phyloP scores from a whole-genome alignment of 2,113 vertebrate species.

The Myotis yumanensis region DNA sequence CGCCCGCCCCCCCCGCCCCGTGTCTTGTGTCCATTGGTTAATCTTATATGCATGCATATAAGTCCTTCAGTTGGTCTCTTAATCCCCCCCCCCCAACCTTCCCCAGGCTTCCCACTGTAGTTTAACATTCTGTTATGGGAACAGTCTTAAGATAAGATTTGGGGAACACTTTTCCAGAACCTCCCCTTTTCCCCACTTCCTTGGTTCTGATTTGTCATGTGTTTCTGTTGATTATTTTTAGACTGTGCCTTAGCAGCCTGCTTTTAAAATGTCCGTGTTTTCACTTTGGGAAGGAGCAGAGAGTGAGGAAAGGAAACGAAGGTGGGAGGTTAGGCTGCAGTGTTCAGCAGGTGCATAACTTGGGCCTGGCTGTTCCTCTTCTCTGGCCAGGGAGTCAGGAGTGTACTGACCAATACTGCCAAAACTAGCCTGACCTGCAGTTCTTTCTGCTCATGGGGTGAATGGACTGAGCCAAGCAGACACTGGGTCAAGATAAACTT shows the following conservation, averaged over 20 bases:
- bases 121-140: too few species aligned
- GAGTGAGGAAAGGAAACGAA: not conserved
- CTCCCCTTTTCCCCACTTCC: not conserved
- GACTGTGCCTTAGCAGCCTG: slow-evolving; percentile 41
- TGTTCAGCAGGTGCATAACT: not conserved
- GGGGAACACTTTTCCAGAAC: slow-evolving; percentile 18
- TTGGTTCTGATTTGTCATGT: slow-evolving; percentile 47
- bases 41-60: too few species aligned
- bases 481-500: not conserved
- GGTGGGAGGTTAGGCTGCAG: not conserved
- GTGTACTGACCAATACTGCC: not conserved
- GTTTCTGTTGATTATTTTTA: slow-evolving; percentile 62
- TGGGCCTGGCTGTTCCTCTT: not conserved
- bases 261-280: slow-evolving; percentile 56
- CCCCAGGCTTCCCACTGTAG: too few species aligned
- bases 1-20: too few species aligned
- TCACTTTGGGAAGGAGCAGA: not conserved
- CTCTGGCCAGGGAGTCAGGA: not conserved
- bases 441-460: not conserved
- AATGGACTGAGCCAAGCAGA: not conserved
- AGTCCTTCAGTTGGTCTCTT: too few species aligned
- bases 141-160: slow-evolving; percentile 25
- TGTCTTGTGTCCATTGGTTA: too few species aligned
- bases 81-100: too few species aligned
- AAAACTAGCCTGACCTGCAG: not conserved